Percentiles rank a stretch among this genome's conserved stretches.
These are phyloP conservation scores for Stictonetta naevosa DNA, from an alignment of 2,113 vertebrate species.

Conservation along the genomic window DNA sequence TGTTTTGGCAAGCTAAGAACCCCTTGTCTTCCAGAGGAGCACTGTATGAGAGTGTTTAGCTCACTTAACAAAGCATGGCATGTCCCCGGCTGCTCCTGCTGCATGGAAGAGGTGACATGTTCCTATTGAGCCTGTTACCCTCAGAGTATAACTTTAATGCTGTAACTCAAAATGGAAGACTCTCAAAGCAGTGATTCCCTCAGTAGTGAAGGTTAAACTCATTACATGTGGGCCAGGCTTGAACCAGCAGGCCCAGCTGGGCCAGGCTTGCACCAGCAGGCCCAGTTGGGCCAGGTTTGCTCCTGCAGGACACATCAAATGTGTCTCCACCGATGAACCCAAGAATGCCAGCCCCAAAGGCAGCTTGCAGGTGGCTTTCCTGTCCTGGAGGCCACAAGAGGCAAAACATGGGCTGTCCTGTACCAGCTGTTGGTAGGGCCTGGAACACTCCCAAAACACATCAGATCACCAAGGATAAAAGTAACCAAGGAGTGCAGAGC, in stretches of 20 bases:
- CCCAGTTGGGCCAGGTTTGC: background rate
- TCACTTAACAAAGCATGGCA: background rate
- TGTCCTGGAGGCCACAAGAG: background rate
- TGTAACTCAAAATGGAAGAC: background rate
- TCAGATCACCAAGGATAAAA: background rate
- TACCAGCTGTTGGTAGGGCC: background rate
- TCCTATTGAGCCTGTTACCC: background rate
- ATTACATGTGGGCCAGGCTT: background rate
- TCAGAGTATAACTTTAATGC: background rate
- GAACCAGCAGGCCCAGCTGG: background rate
- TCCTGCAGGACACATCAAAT: background rate
- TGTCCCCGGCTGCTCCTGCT: background rate
- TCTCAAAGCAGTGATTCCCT: fast-evolving
- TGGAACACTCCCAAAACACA: background rate
- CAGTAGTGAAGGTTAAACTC: background rate
- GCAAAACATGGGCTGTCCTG: background rate
- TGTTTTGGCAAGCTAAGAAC: background rate
- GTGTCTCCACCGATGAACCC: background rate
- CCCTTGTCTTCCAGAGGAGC: background rate
- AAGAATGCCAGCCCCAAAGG: background rate
- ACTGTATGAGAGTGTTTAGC: background rate
- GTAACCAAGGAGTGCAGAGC: background rate
- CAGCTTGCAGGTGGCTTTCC: background rate
- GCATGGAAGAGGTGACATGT: fast-evolving
- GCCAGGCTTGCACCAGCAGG: background rate